Evolutionary conservation across 2,888 invertebrate species (phyloP).

Genomic region (Sisyra terminalis): DNA sequence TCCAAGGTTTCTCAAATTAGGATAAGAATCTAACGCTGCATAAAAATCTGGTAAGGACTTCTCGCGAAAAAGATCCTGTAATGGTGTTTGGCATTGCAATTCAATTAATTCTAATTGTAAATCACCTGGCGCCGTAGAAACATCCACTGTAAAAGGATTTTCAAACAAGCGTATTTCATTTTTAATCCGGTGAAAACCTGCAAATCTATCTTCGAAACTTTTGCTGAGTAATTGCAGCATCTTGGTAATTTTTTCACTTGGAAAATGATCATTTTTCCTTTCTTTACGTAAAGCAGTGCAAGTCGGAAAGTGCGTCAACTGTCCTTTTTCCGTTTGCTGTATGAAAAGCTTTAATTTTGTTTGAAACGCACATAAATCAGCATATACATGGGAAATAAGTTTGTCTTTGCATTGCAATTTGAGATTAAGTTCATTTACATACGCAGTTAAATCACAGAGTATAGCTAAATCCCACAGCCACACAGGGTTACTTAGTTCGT

Average conservation of each 20-base stretch:
- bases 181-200: slow-evolving; percentile 6
- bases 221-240: slow-evolving; percentile 6
- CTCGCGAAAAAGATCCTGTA: background rate
- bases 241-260: slow-evolving; percentile 6
- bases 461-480: slow-evolving; percentile 7
- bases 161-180: slow-evolving; percentile 3
- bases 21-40: slow-evolving; percentile 3
- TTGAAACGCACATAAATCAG: slow-evolving; percentile 5
- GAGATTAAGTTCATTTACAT: slow-evolving; percentile 6
- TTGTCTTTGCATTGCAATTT: slow-evolving; percentile 7
- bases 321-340: slow-evolving; percentile 4
- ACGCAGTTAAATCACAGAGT: slow-evolving; percentile 7
- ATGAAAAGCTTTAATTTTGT: slow-evolving; percentile 5
- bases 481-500: slow-evolving; percentile 7
- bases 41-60: slow-evolving; percentile 1
- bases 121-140: slow-evolving; percentile 5
- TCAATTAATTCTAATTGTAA: slow-evolving; percentile 4
- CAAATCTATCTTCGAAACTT: slow-evolving; percentile 6
- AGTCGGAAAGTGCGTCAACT: slow-evolving; percentile 5
- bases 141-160: slow-evolving; percentile 5
- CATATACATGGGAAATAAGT: slow-evolving; percentile 7
- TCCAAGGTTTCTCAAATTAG: slow-evolving; percentile 7
- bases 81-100: background rate
- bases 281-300: slow-evolving; percentile 6
- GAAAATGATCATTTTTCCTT: slow-evolving; percentile 6